These are phyloP conservation scores for Sipha maydis DNA, from an alignment of 2,888 invertebrate genomes.

Conservation along the genomic window DNA sequence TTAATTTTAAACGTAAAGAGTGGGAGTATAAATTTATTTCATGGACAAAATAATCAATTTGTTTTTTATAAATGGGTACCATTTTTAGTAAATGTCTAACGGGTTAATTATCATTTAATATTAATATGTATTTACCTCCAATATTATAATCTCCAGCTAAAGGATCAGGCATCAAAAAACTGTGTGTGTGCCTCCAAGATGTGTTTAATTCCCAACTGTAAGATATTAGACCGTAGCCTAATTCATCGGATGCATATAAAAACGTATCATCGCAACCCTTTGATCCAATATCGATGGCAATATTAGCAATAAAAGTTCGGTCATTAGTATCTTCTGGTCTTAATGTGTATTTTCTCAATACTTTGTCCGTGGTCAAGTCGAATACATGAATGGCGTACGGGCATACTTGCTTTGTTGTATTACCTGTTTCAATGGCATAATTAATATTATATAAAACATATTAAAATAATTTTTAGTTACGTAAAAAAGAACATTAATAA, in stretches of 20 bases:
- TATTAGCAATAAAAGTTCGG: constrained; percentile 83
- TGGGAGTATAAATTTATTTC: too few species aligned
- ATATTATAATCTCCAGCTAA: constrained; percentile 79
- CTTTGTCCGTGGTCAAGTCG: constrained; percentile 79
- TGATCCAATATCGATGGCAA: constrained; percentile 78
- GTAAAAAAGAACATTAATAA: neutral
- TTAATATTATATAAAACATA: neutral
- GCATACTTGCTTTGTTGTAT: constrained; percentile 72
- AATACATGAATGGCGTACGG: constrained; percentile 77
- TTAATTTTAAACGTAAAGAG: too few species aligned
- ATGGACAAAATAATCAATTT: too few species aligned
- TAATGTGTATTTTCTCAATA: constrained; percentile 77
- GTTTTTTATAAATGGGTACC: too few species aligned
- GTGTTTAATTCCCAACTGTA: constrained; percentile 79
- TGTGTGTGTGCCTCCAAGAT: constrained; percentile 83
- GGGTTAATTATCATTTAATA: neutral
- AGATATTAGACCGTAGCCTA: constrained; percentile 80
- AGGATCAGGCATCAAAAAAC: constrained; percentile 79
- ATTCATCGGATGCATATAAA: constrained; percentile 79
- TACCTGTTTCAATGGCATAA: constrained; percentile 16
- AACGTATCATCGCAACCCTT: constrained; percentile 78
- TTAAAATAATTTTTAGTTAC: neutral
- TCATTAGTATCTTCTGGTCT: constrained; percentile 78
- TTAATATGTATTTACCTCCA: constrained; percentile 68
- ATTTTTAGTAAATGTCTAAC: too few species aligned